A percentile compares a stretch with the other conserved stretches of the same genome.
Evolutionary conservation across 1,140 invertebrate genomes (phyloP).

Genomic region (Trachymyrmex cornetzi): DNA sequence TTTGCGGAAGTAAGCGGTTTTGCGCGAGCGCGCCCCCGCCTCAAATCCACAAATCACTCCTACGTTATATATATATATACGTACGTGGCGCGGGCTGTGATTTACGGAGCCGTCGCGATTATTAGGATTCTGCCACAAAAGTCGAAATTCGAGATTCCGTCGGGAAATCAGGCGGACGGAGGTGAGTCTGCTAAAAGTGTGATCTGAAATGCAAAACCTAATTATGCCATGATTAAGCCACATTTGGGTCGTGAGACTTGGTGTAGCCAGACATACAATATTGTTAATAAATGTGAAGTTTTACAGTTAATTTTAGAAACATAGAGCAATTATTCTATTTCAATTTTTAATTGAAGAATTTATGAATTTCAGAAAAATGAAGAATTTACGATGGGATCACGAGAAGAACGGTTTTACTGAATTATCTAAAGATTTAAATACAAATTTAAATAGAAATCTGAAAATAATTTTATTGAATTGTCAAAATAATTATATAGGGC

Average conservation of each 20-base stretch:
- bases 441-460: no score
- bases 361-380: neutral
- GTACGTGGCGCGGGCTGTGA: constrained; percentile 31
- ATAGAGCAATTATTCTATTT: neutral
- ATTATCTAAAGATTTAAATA: no score
- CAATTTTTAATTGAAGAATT: neutral
- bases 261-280: neutral
- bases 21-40: constrained; percentile 58
- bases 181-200: constrained; percentile 17
- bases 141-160: constrained; percentile 60
- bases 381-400: no score
- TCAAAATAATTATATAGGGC: no score
- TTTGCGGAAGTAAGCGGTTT: constrained; percentile 76
- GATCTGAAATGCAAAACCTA: constrained; percentile 30
- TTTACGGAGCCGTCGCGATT: constrained; percentile 70
- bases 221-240: constrained; percentile 52
- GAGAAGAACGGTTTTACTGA: no score
- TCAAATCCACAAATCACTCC: constrained; percentile 72
- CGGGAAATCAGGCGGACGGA: constrained; percentile 44
- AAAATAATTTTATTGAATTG: no score
- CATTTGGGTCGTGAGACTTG: neutral
- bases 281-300: constrained; percentile 5
- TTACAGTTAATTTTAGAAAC: neutral
- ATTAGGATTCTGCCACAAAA: constrained; percentile 65
- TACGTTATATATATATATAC: constrained; percentile 32